These are phyloP conservation scores for Atta cephalotes DNA, from an alignment of 1,140 invertebrate species.

Conservation along the genomic window DNA sequence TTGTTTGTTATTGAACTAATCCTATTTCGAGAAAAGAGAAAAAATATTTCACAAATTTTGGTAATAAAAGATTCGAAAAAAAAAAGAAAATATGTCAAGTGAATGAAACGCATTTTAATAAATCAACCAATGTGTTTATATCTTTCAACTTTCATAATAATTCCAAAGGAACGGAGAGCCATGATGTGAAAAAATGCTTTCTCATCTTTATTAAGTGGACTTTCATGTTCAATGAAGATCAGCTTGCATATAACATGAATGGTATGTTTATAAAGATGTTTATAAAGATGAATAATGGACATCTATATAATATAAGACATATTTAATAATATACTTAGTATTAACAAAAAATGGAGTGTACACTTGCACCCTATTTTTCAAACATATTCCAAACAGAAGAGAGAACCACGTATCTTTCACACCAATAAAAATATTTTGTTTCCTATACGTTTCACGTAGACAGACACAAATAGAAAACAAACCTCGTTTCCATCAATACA, in stretches of 20 bases:
- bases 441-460: not conserved
- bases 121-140: not conserved
- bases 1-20: not conserved
- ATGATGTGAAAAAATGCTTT: not conserved
- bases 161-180: not conserved
- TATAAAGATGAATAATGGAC: not conserved
- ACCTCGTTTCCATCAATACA: not conserved
- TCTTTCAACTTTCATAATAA: not conserved
- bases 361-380: not conserved
- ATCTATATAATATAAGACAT: constrained; percentile 19
- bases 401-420: not conserved
- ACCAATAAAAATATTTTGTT: constrained; percentile 46
- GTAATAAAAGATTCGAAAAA: not conserved
- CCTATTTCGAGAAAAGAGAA: not conserved
- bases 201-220: constrained; percentile 35
- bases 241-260: not conserved
- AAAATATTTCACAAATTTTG: constrained; percentile 13
- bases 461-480: not conserved
- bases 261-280: not conserved
- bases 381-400: not conserved
- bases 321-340: constrained; percentile 29
- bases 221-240: constrained; percentile 30
- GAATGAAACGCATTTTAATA: not conserved
- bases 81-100: not conserved
- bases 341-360: not conserved